Evolutionary conservation across 2,888 invertebrate species (phyloP).

Genomic region (Myopa testacea): DNA sequence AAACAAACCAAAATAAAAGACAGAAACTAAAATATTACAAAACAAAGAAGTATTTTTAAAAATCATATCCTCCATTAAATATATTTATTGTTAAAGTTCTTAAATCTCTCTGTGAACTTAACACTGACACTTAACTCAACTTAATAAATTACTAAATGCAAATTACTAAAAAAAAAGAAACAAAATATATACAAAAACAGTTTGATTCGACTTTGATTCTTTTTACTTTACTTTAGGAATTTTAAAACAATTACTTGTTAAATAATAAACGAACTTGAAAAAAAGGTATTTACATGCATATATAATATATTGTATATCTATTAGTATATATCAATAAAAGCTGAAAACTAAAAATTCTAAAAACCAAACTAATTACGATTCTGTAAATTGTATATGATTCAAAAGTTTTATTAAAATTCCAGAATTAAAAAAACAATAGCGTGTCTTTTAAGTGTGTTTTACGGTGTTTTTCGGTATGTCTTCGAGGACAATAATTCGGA

Average conservation of each 20-base stretch:
- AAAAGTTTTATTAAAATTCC: slow-evolving; percentile 37
- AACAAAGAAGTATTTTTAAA: background rate
- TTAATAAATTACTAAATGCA: background rate
- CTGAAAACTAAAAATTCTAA: background rate
- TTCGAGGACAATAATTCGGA: background rate
- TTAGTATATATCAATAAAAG: background rate
- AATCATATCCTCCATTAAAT: slow-evolving; percentile 7
- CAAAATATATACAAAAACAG: background rate
- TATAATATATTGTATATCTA: slow-evolving; percentile 21
- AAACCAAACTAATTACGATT: slow-evolving; percentile 11
- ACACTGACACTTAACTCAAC: slow-evolving; percentile 20
- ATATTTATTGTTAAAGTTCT: slow-evolving; percentile 10
- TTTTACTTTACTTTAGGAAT: background rate
- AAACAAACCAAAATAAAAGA: background rate
- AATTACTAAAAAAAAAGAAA: background rate
- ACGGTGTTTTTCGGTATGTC: background rate
- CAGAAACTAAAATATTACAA: too few species aligned
- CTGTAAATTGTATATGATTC: slow-evolving; percentile 37
- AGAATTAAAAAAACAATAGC: slow-evolving; percentile 4
- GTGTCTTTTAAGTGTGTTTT: background rate
- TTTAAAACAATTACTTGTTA: background rate
- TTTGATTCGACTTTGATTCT: background rate
- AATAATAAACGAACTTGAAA: background rate
- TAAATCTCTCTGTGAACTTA: slow-evolving; percentile 21
- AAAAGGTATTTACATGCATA: slow-evolving; percentile 30